These are phyloP conservation scores for Ceratina japonica DNA, from an alignment of 1,140 invertebrate genomes.

Conservation along the genomic window DNA sequence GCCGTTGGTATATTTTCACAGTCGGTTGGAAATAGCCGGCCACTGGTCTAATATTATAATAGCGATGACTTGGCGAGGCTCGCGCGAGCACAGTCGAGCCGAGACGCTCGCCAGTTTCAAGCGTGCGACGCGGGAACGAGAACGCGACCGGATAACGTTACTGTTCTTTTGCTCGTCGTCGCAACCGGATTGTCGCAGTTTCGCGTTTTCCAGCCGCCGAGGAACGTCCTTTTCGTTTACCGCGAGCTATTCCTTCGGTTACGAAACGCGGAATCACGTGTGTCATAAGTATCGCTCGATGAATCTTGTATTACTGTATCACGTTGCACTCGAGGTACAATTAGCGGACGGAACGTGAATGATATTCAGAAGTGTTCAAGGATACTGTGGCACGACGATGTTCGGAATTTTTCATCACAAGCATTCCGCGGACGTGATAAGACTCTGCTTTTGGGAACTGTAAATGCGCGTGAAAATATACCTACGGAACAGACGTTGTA, in stretches of 20 bases:
- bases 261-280: background rate
- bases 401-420: too few relatives aligned
- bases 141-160: constrained; percentile 58
- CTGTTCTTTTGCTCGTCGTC: constrained; percentile 20
- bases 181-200: constrained; percentile 46
- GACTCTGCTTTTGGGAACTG: too few relatives aligned
- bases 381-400: too few relatives aligned
- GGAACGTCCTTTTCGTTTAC: background rate
- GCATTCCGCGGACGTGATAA: too few relatives aligned
- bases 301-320: background rate
- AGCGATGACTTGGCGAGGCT: constrained; percentile 67
- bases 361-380: background rate
- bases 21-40: constrained; percentile 75
- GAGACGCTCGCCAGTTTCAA: constrained; percentile 39
- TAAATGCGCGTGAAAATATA: too few relatives aligned
- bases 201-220: constrained; percentile 24
- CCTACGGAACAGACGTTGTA: background rate
- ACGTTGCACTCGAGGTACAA: background rate
- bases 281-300: background rate
- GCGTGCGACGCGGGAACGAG: constrained; percentile 46
- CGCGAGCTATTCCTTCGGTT: background rate
- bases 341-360: background rate
- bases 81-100: constrained; percentile 37
- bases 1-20: constrained; percentile 75
- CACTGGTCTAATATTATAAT: constrained; percentile 76